Evolutionary conservation across 2,797 vertebrate genomes (phyloP), one percentile per base, ranked within the genome.

Genomic region (Bradypodion ventrale): DNA sequence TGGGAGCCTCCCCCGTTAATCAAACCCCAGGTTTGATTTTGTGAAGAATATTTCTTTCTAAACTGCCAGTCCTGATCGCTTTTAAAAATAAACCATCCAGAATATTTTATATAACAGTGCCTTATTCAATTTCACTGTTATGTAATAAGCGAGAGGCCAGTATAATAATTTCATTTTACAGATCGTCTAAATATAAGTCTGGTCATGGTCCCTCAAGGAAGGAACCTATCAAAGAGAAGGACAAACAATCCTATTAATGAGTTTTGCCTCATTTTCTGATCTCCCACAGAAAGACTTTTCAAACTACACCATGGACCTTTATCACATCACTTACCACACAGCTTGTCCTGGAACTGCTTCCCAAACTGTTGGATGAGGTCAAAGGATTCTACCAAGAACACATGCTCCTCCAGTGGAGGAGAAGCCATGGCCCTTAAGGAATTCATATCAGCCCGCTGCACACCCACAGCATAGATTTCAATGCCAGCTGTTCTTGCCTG

Each of bases 361-460:
- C 97, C 98, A 0, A 99, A 99, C 94, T 99, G 97, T 91, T 98
- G 97, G 87, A 99, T 99, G 13, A 98, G 97, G 86, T 99, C 98
- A 0, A 99, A 99, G 80, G 97, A 97, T 93, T 99, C 98, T 25
- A 99, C 98, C 87, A 98, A 96, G 95, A 98, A 99, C 87, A 99
- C 98, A 0, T 99, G 98, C 89, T 99, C 97, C 70, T 99, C 97
- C 15, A 98, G 97, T 0, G 98, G 98, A 0, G 96, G 96, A 0
- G 98, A 99, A 0, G 98, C 98, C 98, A 99, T 99, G 90, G 98
- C 97, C 19, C 98, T 94, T 86, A 99, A 95, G 0, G 98, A 99
- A 49, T 95, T 97, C 97, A 98, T 98, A 68, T 99, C 98, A 0
- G 98, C 98, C 73, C 98, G 96, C 91, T 98, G 98, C 87, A 99